A percentile compares a stretch with the other conserved stretches of the same genome.
These are phyloP conservation scores for Aphrophora alni DNA, from an alignment of 2,888 invertebrate species.

Conservation along the genomic window DNA sequence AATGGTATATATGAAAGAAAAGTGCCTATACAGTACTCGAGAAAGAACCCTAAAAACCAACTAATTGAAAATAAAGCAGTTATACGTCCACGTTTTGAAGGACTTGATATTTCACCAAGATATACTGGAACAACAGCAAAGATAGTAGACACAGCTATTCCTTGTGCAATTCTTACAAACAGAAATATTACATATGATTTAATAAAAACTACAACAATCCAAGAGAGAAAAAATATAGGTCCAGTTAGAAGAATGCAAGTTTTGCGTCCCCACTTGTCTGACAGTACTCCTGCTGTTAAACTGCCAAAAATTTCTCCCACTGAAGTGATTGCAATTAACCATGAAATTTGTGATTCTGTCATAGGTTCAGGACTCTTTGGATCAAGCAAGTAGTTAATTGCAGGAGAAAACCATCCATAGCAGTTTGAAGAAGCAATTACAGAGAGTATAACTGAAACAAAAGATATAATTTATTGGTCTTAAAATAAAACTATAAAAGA, in stretches of 20 bases:
- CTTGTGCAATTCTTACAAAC: slow-evolving; percentile 44
- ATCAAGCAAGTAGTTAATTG: not conserved
- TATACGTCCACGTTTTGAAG: slow-evolving; percentile 46
- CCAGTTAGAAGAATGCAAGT: slow-evolving; percentile 36
- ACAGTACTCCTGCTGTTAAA: slow-evolving; percentile 38
- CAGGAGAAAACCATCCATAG: not conserved
- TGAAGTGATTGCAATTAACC: slow-evolving; percentile 40
- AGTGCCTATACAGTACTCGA: slow-evolving; percentile 42
- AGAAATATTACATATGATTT: slow-evolving; percentile 34
- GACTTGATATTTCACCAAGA: slow-evolving; percentile 48
- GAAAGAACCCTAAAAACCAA: slow-evolving; percentile 42
- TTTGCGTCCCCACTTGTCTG: slow-evolving; percentile 42
- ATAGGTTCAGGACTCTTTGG: not conserved
- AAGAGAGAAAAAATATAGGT: slow-evolving; percentile 41
- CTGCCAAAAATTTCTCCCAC: slow-evolving; percentile 39
- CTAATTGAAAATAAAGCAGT: slow-evolving; percentile 45
- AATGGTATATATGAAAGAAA: slow-evolving; percentile 55
- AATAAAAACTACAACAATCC: slow-evolving; percentile 41
- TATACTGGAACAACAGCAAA: slow-evolving; percentile 48
- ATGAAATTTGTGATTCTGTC: slow-evolving; percentile 31
- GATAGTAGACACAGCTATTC: slow-evolving; percentile 43
- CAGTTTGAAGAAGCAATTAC: not conserved
- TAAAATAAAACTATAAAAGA: too few species aligned
- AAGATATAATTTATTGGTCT: too few species aligned
- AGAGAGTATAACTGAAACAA: too few species aligned